phyloP scores from a whole-genome alignment of 2,113 vertebrate genomes.

The Laterallus jamaicensis region DNA sequence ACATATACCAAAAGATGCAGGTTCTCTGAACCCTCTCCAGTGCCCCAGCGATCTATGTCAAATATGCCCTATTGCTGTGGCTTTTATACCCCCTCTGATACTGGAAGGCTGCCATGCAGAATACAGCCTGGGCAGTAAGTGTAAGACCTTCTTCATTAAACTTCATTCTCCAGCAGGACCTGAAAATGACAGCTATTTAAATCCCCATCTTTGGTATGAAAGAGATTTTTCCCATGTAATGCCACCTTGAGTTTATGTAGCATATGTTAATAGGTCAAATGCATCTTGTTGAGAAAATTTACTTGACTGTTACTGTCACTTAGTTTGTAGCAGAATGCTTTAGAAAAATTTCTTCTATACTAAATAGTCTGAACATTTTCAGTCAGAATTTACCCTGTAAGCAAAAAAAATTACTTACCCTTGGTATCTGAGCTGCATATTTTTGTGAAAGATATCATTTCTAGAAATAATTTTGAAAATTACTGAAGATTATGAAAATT shows the following conservation, averaged over 20 bases:
- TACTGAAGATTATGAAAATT: neutral
- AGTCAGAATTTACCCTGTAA: neutral
- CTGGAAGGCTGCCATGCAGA: neutral
- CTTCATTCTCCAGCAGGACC: neutral
- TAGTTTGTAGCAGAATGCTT: neutral
- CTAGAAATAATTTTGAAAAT: neutral
- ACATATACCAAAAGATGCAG: neutral
- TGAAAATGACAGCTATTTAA: neutral
- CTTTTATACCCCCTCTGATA: neutral
- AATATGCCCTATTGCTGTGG: neutral
- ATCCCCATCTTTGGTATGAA: neutral
- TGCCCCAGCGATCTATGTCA: rapidly evolving
- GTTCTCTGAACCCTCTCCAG: neutral
- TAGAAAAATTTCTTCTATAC: neutral
- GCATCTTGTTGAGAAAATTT: neutral
- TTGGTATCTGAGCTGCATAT: neutral
- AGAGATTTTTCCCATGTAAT: neutral
- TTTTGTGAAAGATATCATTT: neutral
- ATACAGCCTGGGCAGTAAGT: neutral
- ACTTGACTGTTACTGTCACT: neutral
- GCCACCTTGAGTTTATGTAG: neutral
- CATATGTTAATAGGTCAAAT: neutral
- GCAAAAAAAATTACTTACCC: neutral
- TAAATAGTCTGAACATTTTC: neutral
- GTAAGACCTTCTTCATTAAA: neutral